phyloP scores from a whole-genome alignment of 2,888 invertebrate species.

The Euphydryas editha region DNA sequence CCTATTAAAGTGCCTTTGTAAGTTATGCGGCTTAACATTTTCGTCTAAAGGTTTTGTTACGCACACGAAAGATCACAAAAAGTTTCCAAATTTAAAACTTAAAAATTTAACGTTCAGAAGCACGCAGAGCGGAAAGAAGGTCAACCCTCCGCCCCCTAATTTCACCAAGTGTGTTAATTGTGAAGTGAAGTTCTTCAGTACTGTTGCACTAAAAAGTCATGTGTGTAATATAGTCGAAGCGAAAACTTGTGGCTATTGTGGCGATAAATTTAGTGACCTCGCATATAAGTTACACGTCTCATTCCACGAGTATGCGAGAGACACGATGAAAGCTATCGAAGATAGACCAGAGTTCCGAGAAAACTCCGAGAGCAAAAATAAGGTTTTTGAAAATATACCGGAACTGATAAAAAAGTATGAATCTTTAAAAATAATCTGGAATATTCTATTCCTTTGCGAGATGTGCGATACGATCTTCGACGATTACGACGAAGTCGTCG shows the following conservation, averaged over 20 bases:
- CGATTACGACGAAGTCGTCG: conserved; percentile 58
- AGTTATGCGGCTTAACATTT: conserved; percentile 53
- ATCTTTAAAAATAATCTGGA: conserved; percentile 56
- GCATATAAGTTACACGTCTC: conserved; percentile 51
- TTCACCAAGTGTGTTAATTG: conserved; percentile 51
- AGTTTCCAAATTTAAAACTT: conserved; percentile 38
- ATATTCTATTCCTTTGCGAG: conserved; percentile 57
- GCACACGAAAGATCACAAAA: conserved; percentile 42
- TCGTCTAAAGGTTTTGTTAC: neutral
- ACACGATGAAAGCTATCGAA: neutral
- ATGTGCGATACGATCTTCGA: conserved; percentile 54
- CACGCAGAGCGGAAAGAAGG: conserved; percentile 37
- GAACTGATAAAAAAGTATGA: conserved; percentile 58
- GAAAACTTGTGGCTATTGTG: conserved; percentile 36
- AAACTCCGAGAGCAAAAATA: too few species aligned
- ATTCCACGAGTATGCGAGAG: conserved; percentile 48
- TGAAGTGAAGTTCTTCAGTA: conserved; percentile 46
- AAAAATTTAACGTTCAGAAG: conserved; percentile 48
- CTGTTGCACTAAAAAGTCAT: conserved; percentile 25
- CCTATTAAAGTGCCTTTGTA: conserved; percentile 42
- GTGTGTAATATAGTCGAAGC: conserved; percentile 27
- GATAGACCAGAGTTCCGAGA: too few species aligned
- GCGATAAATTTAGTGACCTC: conserved; percentile 41
- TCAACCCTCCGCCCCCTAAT: conserved; percentile 46
- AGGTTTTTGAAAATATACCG: conserved; percentile 38